These are phyloP conservation scores for Psittacula cyanocephala DNA, from an alignment of 2,113 vertebrate species.

Conservation along the genomic window DNA sequence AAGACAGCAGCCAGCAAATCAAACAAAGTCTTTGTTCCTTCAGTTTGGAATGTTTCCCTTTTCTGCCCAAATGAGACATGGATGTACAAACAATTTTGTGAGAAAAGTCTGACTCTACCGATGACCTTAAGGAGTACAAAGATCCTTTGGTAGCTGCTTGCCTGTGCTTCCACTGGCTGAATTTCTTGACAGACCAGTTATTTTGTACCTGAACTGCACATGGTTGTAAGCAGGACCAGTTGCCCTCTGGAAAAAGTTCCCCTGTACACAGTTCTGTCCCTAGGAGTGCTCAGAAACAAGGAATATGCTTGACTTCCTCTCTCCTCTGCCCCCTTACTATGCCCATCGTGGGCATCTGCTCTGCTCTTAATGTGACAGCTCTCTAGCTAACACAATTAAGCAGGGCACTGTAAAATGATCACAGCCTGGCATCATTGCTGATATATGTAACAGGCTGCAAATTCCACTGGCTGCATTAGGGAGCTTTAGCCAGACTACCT, in stretches of 20 bases:
- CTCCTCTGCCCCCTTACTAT: neutral
- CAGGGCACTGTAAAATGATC: neutral
- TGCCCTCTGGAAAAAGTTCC: neutral
- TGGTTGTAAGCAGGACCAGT: neutral
- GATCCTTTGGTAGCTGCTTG: slow-evolving; percentile 40
- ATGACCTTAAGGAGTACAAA: slow-evolving; percentile 42
- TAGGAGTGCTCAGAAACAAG: neutral
- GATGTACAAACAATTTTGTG: slow-evolving; percentile 65
- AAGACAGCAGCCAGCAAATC: slow-evolving; percentile 56
- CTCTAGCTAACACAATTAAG: neutral
- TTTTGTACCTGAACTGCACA: slow-evolving; percentile 20
- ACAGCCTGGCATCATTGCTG: neutral
- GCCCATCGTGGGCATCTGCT: neutral
- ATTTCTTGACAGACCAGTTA: slow-evolving; percentile 49
- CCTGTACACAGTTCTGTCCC: neutral
- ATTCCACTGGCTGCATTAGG: neutral
- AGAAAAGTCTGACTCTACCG: slow-evolving; percentile 53
- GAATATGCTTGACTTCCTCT: neutral
- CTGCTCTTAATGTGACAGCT: neutral
- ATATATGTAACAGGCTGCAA: neutral
- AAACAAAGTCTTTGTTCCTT: slow-evolving; percentile 63
- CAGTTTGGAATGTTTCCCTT: slow-evolving; percentile 60
- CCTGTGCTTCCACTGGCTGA: neutral
- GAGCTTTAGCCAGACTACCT: neutral
- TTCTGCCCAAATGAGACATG: slow-evolving; percentile 46